A percentile compares a stretch with the other conserved stretches of the same genome.
phyloP scores from a whole-genome alignment of 2,888 invertebrate genomes.

The Drosophila mimetica region DNA sequence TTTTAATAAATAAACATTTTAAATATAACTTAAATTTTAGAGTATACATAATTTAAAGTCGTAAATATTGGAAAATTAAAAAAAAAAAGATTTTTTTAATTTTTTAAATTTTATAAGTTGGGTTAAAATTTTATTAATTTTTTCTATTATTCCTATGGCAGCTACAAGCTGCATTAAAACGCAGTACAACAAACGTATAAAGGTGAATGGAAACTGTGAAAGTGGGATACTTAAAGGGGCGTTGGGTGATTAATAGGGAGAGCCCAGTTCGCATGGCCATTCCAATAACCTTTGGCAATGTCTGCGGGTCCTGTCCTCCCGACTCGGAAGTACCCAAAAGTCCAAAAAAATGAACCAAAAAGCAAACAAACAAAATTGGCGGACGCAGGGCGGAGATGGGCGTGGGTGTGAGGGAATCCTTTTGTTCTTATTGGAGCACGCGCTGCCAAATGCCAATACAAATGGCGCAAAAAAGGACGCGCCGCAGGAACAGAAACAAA shows the following conservation, averaged over 20 bases:
- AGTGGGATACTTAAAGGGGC: slow-evolving; percentile 5
- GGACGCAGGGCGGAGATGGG: slow-evolving; percentile 13
- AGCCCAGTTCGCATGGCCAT: slow-evolving; percentile 46
- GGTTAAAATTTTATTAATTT: too few species aligned
- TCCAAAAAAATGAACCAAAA: slow-evolving; percentile 4
- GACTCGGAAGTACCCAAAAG: slow-evolving; percentile 23
- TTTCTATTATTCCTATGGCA: too few species aligned
- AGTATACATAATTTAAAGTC: too few species aligned
- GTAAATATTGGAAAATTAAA: too few species aligned
- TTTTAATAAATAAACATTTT: too few species aligned
- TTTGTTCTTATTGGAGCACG: slow-evolving; percentile 81
- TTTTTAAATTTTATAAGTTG: too few species aligned
- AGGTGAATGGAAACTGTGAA: background rate
- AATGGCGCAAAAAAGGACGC: slow-evolving; percentile 78
- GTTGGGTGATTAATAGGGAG: slow-evolving; percentile 2
- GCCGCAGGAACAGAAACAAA: slow-evolving; percentile 18
- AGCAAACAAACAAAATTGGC: slow-evolving; percentile 43
- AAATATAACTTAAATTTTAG: too few species aligned
- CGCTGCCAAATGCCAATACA: slow-evolving; percentile 78
- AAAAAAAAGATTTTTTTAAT: too few species aligned
- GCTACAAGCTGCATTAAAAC: too few species aligned
- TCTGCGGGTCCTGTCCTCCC: slow-evolving; percentile 27
- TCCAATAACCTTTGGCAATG: slow-evolving; percentile 69
- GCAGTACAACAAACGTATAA: too few species aligned
- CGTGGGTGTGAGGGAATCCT: slow-evolving; percentile 53